Percentiles rank a stretch among this genome's conserved stretches.
These are phyloP conservation scores for Hapalemur alaotrensis DNA, from an alignment of 2,797 vertebrate genomes.

Conservation along the genomic window DNA sequence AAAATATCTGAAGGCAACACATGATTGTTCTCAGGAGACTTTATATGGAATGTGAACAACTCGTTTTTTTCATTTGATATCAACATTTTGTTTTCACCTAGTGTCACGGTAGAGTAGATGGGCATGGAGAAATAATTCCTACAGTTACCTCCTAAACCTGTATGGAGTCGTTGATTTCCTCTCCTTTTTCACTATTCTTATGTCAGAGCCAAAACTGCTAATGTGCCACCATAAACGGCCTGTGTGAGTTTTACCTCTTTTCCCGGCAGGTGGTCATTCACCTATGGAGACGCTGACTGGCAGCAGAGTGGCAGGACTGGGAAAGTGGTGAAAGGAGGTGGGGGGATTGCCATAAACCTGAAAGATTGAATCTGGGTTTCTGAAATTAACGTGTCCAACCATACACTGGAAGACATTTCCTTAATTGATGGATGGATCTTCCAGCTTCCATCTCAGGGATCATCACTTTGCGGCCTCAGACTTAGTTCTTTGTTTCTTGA, in stretches of 20 bases:
- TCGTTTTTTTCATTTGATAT: background rate
- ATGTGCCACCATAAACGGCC: background rate
- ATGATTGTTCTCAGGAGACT: background rate
- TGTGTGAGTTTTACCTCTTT: conserved; percentile 21
- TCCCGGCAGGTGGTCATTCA: background rate
- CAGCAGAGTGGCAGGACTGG: background rate
- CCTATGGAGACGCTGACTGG: background rate
- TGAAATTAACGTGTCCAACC: background rate
- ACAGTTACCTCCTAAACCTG: background rate
- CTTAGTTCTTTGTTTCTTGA: conserved; percentile 32
- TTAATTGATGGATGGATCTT: background rate
- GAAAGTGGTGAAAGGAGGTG: background rate
- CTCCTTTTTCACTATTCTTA: background rate
- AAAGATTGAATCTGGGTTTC: background rate
- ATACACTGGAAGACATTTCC: background rate
- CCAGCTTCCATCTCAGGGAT: background rate
- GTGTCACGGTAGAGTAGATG: background rate
- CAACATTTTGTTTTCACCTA: background rate
- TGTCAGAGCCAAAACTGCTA: background rate
- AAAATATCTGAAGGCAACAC: background rate
- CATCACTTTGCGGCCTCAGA: background rate
- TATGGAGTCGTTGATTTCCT: background rate
- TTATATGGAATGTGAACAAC: background rate
- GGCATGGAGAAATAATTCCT: background rate
- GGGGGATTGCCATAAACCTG: background rate